Evolutionary conservation across 35 echinoderm and acorn worm species (phyloP).

Genomic region (Ophioderma brevispina): DNA sequence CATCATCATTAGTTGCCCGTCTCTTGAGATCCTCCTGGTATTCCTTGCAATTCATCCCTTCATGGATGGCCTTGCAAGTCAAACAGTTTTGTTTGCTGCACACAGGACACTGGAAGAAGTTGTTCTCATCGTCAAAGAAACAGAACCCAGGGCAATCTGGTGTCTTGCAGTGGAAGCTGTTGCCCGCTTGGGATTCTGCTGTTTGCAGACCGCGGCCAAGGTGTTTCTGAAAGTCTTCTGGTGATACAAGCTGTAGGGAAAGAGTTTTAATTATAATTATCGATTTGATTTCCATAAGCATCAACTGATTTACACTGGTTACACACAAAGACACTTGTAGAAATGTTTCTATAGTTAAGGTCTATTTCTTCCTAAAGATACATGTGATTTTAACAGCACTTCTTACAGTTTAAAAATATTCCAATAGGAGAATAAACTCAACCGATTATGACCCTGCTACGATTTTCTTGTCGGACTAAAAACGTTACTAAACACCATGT

Average conservation of each 20-base stretch:
- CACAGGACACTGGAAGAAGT: slow-evolving; percentile 91
- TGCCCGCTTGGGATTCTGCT: slow-evolving; percentile 67
- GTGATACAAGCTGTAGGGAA: slow-evolving; percentile 58
- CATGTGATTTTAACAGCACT: too few species aligned
- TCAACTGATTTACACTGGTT: too few species aligned
- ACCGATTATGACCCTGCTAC: too few species aligned
- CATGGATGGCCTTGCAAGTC: slow-evolving; percentile 97
- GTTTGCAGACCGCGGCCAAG: slow-evolving; percentile 66
- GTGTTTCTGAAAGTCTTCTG: slow-evolving; percentile 71
- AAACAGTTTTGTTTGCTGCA: slow-evolving; percentile 85
- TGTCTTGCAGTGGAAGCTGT: slow-evolving; percentile 96
- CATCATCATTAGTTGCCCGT: slow-evolving; percentile 77
- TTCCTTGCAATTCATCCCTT: slow-evolving; percentile 92
- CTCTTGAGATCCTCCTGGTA: slow-evolving; percentile 86
- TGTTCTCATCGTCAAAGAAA: slow-evolving; percentile 92
- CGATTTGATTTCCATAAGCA: too few species aligned
- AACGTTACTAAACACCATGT: too few species aligned
- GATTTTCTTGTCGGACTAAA: too few species aligned
- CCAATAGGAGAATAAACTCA: too few species aligned
- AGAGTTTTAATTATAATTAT: too few species aligned
- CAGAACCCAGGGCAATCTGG: slow-evolving; percentile 86
- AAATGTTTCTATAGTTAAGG: too few species aligned
- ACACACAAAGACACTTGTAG: too few species aligned
- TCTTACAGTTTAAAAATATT: too few species aligned
- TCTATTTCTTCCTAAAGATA: too few species aligned